phyloP scores from a whole-genome alignment of 2,113 vertebrate species.

The Dromiciops gliroides region DNA sequence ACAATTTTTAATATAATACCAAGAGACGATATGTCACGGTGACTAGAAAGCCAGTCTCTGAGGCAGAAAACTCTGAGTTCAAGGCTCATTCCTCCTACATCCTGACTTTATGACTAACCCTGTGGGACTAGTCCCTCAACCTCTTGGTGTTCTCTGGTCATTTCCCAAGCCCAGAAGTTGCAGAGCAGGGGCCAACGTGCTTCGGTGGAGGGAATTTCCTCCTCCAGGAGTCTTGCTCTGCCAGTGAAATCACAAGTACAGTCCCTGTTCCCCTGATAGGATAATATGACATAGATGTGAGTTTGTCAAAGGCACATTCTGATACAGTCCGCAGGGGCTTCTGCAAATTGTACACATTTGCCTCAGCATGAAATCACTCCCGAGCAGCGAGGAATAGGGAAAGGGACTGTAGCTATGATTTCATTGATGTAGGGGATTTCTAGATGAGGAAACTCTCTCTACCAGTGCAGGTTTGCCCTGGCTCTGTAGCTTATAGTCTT shows the following conservation, averaged over 20 bases:
- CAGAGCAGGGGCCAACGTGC: not conserved
- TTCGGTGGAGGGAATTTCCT: not conserved
- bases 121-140: not conserved
- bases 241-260: not conserved
- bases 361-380: not conserved
- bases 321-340: not conserved
- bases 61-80: not conserved
- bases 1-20: not conserved
- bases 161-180: not conserved
- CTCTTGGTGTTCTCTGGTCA: not conserved
- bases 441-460: not conserved
- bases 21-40: not conserved
- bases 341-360: not conserved
- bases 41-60: not conserved
- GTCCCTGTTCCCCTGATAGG: not conserved
- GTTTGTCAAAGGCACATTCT: not conserved
- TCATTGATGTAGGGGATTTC: not conserved
- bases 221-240: not conserved
- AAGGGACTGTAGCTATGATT: not conserved
- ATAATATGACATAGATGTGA: not conserved
- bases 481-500: not conserved
- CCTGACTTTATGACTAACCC: not conserved
- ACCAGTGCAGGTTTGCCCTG: not conserved
- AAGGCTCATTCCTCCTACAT: not conserved
- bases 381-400: not conserved